Evolutionary conservation across 2,888 invertebrate genomes (phyloP), one percentile per base, ranked within the genome.

Genomic region (Drosophila fulvimacula): DNA sequence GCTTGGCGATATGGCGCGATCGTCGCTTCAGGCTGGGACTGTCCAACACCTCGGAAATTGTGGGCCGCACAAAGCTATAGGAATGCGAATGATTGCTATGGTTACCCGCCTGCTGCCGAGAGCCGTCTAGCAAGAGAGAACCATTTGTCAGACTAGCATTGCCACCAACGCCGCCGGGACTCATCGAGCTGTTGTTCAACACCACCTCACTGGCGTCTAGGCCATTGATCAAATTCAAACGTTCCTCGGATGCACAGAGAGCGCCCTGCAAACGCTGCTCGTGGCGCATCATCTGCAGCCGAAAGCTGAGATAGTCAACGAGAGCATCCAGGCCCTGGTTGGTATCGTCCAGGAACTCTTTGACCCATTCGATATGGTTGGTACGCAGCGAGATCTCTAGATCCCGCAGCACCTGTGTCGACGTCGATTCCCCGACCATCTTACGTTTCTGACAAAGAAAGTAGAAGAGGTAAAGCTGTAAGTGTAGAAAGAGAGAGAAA

Each of bases 321-420:
- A 99, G 94, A 75, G 99, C 97, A 93, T 99, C 98, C 81, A 99
- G 93, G 17, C 99, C 99, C 91, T 97, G 96, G 93, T 99, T 99
- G 82, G 97, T 96, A 88, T 98, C 98, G 93, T 98, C 97, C 73
- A 99, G 94, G 93, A 99, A 99, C 93, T 99, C 98, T 88, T 98
- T 95, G 61, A 99, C 99, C 99, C 99, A 99, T 98, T 99, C 99
- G 92, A 99, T 99, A 93, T 98, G 98, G 94, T 99, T 99, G 78
- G 99, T 99, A 90, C 99, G 95, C 89, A 99, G 94, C 49, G 99
- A 99, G 92, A 99, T 99, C 94, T 99, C 99, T 93, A 99, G 94
- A 94, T 99, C 99, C 91, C 99, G 95, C 74, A 99, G 94, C 85
- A 99, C 98, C 94, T 99, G 98, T 49, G 99, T 99, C 64, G 99